Evolutionary conservation across 2,113 vertebrate genomes (phyloP).

Genomic region (Forbesichthys agassizii): DNA sequence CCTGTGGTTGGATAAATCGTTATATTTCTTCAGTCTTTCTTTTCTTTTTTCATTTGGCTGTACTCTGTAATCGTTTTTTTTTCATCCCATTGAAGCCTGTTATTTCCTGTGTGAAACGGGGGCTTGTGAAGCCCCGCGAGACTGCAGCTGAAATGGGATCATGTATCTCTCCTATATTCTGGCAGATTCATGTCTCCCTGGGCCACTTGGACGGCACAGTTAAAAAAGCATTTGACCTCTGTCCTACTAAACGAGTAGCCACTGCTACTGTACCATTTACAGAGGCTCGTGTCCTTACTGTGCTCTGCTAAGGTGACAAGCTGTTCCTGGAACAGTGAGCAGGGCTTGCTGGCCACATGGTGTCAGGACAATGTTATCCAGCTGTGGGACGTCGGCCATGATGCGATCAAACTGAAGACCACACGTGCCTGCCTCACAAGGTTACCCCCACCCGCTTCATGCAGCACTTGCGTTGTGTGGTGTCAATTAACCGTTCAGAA

Average conservation of each 20-base stretch:
- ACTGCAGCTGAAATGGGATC: no score
- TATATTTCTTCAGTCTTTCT: no score
- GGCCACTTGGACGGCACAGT: no score
- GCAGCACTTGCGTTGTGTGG: background rate
- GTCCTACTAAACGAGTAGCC: background rate
- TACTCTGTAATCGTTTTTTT: no score
- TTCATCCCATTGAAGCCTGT: no score
- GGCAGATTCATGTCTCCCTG: no score
- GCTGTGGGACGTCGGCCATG: conserved; percentile 75
- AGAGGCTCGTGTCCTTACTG: background rate
- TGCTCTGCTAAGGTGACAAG: conserved; percentile 70
- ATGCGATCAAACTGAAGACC: conserved; percentile 67
- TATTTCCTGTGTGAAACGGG: no score
- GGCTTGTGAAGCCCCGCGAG: no score
- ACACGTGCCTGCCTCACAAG: conserved; percentile 74
- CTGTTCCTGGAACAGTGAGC: conserved; percentile 77
- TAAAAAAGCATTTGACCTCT: no score
- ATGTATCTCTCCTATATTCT: no score
- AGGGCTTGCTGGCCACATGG: conserved; percentile 74
- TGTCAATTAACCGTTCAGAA: background rate
- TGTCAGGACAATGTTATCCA: conserved; percentile 80
- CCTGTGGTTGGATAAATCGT: no score
- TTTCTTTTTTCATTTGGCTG: no score
- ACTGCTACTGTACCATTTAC: background rate
- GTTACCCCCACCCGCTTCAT: conserved; percentile 19